phyloP scores from a whole-genome alignment of 2,797 vertebrate genomes.

The Tauraco hartlaubi region DNA sequence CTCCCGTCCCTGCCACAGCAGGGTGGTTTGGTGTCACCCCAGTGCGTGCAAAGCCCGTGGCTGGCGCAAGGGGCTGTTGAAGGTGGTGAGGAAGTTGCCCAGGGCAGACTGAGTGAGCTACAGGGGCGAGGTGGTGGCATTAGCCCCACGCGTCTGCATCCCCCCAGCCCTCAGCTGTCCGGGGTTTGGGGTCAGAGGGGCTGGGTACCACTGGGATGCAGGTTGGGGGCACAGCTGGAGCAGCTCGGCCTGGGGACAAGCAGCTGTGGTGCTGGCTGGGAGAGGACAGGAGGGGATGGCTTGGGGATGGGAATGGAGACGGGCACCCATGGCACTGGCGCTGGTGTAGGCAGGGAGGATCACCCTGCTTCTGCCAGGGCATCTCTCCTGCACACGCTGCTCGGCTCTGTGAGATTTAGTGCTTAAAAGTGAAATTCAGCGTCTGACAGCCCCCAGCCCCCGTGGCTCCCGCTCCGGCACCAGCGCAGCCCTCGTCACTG shows the following conservation, averaged over 20 bases:
- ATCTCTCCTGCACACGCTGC: neutral
- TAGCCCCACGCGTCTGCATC: rapidly evolving
- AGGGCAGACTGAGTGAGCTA: neutral
- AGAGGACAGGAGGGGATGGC: no score
- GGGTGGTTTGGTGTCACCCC: neutral
- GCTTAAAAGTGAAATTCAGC: neutral
- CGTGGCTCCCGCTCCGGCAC: neutral
- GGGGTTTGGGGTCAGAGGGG: neutral
- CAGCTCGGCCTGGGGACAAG: rapidly evolving
- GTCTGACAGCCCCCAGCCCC: neutral
- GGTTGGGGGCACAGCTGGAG: neutral
- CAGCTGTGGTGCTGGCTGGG: rapidly evolving
- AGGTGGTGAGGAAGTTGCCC: neutral
- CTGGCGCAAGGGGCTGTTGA: neutral
- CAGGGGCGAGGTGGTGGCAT: neutral
- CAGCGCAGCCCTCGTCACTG: neutral
- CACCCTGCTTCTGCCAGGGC: neutral
- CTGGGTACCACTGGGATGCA: neutral
- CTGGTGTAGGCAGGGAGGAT: rapidly evolving
- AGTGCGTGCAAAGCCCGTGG: rapidly evolving
- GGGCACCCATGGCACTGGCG: neutral
- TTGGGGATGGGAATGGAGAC: no score
- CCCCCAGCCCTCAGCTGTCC: neutral
- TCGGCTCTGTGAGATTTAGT: neutral
- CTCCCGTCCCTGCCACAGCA: rapidly evolving